Evolutionary conservation across 1,140 invertebrate species (phyloP), one percentile per base, ranked within the genome.

Genomic region (Psix sp.): DNA sequence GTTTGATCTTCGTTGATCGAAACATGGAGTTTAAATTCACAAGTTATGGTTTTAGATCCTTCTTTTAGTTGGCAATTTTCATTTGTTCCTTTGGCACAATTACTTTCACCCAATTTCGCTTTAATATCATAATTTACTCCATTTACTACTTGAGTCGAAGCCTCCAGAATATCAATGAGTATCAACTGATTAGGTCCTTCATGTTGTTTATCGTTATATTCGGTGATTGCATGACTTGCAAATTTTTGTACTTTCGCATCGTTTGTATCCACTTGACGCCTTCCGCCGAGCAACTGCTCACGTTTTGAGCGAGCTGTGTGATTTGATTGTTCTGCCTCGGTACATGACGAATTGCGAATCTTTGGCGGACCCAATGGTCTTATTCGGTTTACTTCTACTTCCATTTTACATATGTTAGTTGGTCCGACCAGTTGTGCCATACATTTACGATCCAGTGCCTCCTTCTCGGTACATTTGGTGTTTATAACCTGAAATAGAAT

Each of bases 391-490:
- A 65, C 66, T 33, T 76, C 17, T 5, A 83, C 38, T 42, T 77
- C 67, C 26, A 82, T 48, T 56, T 77, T 76, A 17, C 82, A 84
- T 5, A 76, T 77, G 20, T 74, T 77, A 3, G 60, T 66, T 1
- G 78, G 72, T 14, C 74, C 76, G 0, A 67, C 56, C 1, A 75
- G 43, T 35, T 77, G 43, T 9, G 77, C 46, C 16, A 77, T 60
- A 18, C 82, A 84, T 6, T 52, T 33, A 6, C 54, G 63, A 20
- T 75, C 67, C 5, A 74, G 31, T 5, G 73, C 72, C 62, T 76
- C 76, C 63, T 62, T 77, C 48, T 72, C 74, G 0, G 45, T 59
- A 36, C 73, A 75, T 17, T 75, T 68, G n/a, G 77, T 80, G 3
- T 57, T 59, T 18, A 71, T 77, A 33, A 75, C 77, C 65, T 76